phyloP scores from a whole-genome alignment of 2,113 vertebrate species.

The Phrynocephalus versicolor region DNA sequence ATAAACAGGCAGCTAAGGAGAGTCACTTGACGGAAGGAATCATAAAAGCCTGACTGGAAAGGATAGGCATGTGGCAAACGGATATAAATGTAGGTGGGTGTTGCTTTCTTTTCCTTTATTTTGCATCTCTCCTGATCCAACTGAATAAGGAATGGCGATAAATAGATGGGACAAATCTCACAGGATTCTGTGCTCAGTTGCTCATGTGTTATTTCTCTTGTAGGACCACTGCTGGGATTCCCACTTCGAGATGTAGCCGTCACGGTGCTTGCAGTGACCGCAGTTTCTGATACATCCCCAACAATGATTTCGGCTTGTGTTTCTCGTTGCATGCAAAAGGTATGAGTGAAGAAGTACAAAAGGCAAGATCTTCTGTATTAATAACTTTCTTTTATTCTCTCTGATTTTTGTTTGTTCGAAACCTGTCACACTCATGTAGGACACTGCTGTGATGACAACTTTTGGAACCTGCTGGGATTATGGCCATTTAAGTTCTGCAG shows the following conservation, averaged over 20 bases:
- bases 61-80: neutral
- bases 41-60: neutral
- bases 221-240: constrained; percentile 91
- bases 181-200: neutral
- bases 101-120: neutral
- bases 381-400: neutral
- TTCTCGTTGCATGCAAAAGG: constrained; percentile 91
- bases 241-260: constrained; percentile 85
- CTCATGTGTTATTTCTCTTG: neutral
- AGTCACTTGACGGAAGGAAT: neutral
- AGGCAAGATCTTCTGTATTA: neutral
- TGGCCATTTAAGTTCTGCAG: neutral
- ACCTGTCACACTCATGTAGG: neutral
- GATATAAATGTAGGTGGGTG: neutral
- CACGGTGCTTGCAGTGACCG: constrained; percentile 74
- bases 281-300: constrained; percentile 85
- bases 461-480: neutral
- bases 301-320: constrained; percentile 93
- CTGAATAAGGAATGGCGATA: neutral
- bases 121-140: neutral
- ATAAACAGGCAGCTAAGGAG: neutral
- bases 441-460: neutral
- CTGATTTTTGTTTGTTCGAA: neutral
- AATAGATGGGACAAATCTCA: neutral
- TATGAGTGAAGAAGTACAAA: constrained; percentile 51